Evolutionary conservation across 2,888 invertebrate species (phyloP), one percentile per base, ranked within the genome.

Genomic region (Argyresthia goedartella): DNA sequence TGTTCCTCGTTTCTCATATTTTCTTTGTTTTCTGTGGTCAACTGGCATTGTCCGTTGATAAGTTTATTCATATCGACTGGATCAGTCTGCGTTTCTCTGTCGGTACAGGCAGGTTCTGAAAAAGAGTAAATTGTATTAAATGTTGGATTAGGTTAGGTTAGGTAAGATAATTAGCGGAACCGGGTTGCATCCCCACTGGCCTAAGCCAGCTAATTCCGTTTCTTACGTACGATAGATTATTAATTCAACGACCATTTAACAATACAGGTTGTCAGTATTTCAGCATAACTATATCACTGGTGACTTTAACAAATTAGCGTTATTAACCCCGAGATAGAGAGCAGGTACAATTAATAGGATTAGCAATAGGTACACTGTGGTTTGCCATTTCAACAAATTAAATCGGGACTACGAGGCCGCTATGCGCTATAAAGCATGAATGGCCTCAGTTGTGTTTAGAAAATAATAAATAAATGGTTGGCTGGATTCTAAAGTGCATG

Each of bases 51-150:
- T 0, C 81, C 84, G 56, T 82, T 85, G 34, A 65, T 58, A 1
- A 77, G 68, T 25, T 25, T 25, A 46, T 55, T 73, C 59, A 79
- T 76, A 55, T 82, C 81, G 0, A 67, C 66, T 0, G 73, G 66
- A 4, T 82, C 81, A 0, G 86, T 85, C 58, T 85, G 86, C 0
- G 82, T 84, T 56, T 69, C 77, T 59, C 81, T 85, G 54, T 85
- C 69, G 0, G 69, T 69, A 43, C 67, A 69, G 1, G 71, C 56
- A 13, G 71, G 55, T 64, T 78, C 84, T 84, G 70, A 0, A 71
- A 73, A 14, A 13, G 6, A 25, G 6, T 33, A 34, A 11, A 13
- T 47, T 13, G 15, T 44, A 3, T 43, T 6, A n/a, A 1, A 43
- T 14, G 8, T 4, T 8, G 43, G 2, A 43, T 8, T 39, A 43